Evolutionary conservation across 1,140 invertebrate genomes (phyloP).

Genomic region (Diorhabda carinulata): DNA sequence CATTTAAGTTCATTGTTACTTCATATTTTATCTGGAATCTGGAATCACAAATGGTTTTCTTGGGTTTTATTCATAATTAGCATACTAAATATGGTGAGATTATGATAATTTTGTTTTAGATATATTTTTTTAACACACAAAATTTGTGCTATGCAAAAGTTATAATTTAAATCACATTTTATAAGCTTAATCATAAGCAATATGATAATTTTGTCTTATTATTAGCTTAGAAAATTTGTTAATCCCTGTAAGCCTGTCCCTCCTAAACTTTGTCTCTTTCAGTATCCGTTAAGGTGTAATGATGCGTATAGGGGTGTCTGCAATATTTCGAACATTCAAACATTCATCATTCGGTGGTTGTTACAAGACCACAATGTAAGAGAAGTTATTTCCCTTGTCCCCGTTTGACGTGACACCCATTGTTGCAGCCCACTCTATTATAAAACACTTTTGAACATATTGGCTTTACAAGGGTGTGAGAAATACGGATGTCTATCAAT

Average conservation of each 20-base stretch:
- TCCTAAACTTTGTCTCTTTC: conserved; percentile 7
- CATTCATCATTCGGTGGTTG: conserved; percentile 22
- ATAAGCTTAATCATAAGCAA: too few relatives aligned
- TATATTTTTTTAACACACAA: too few relatives aligned
- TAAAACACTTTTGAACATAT: conserved; percentile 43
- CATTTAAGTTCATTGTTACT: too few relatives aligned
- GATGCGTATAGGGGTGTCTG: conserved; percentile 35
- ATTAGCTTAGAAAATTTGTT: not conserved
- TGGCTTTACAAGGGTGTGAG: conserved; percentile 47
- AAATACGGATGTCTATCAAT: conserved; percentile 18
- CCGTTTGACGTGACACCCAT: conserved; percentile 42
- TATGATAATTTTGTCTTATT: too few relatives aligned
- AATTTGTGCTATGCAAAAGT: too few relatives aligned
- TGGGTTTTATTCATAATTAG: too few relatives aligned
- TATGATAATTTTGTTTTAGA: too few relatives aligned
- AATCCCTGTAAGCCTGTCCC: not conserved
- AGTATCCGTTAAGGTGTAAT: conserved; percentile 38
- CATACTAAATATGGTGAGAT: too few relatives aligned
- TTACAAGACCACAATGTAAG: conserved; percentile 24
- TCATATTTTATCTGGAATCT: too few relatives aligned
- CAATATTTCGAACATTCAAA: conserved; percentile 7
- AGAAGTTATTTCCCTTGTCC: conserved; percentile 30
- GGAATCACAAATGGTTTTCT: too few relatives aligned
- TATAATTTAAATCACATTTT: too few relatives aligned
- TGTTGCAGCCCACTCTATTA: conserved; percentile 45